Evolutionary conservation across 2,113 vertebrate species (phyloP), one percentile per base, ranked within the genome.

Genomic region (Seriola quinqueradiata): DNA sequence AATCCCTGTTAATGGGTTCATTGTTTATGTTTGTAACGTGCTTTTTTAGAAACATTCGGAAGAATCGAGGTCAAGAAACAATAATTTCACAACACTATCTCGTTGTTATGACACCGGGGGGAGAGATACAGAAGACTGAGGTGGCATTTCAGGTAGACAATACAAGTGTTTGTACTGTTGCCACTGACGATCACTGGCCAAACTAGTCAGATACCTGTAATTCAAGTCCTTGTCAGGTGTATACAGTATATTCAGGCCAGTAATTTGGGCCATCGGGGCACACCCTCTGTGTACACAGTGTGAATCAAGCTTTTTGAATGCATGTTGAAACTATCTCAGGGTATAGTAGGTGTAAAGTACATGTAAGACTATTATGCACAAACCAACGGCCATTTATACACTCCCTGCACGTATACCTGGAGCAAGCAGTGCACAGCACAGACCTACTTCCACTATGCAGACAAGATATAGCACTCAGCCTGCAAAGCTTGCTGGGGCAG

Each of bases 401-500:
- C 44, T 59, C 55, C 32, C 21, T 74, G 36, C 40, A 61, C 17
- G 25, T 46, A 48, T 8, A 79, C 69, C 69, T 77, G 60, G 63
- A 73, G 50, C 4, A 1, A 28, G 67, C 23, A 64, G 46, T n/a
- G 38, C 44, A 59, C 55, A 54, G 55, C 13, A 2, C 1, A 77
- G 75, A 84, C 80, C 69, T 78, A 81, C 79, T 76, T 85, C 54
- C 57, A 70, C 59, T 21, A 50, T 34, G 57, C 48, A 78, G 68
- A 80, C 25, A 64, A 52, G 74, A 64, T 25, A 52, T 71, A 63
- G 65, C 72, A 73, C 82, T 78, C 57, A 32, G 68, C 52, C 73
- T 85, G 67, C 59, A 90, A 73, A 82, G 75, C 81, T 77, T 76
- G 84, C 71, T 84, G 72, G 87, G 75, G 13, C 73, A 75, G 60